Evolutionary conservation across 1,140 invertebrate species (phyloP), one percentile per base, ranked within the genome.

Genomic region (Zelostemma sp.): DNA sequence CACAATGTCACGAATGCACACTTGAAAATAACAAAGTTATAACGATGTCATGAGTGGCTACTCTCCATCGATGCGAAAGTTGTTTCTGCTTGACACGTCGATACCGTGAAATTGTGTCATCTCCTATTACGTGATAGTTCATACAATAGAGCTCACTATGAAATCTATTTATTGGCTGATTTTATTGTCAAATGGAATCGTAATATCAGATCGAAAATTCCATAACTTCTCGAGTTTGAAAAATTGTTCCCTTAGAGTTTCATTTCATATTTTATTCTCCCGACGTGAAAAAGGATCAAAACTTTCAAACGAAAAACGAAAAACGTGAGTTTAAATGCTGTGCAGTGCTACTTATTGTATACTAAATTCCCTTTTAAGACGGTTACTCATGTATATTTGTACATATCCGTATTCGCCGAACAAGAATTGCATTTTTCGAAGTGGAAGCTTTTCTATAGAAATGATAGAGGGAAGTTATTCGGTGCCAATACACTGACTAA

Each of bases 31-130:
- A 49, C 48, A 65, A 70, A 70, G 61, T 70, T 70, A 65, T 70
- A 70, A 62, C 58, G 61, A 70, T 61, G 62, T 58, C 68, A 62
- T 33, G 57, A 65, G 62, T 70, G 57, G 40, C 49, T 35, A 61
- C 17, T 64, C 61, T 48, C 28, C 35, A 59, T 62, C 45, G 61
- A 70, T 47, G 51, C 19, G 51, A 62, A 57, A 70, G 48, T 65
- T 70, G 58, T 70, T 70, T 62, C 56, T 65, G 62, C 57, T 65
- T 50, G 62, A 70, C 62, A 62, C 53, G 31, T 62, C 58, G 58
- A 62, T 65, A 62, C 31, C 14, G 21, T 16, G 25, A 48, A 65
- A 70, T 58, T 61, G 57, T 61, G 53, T 66, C 58, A 58, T 62
- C 60, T 65, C 17, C 62, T 38, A 58, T 70, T 65, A 65, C 33